Conservation (phyloP, 2,113 vertebrate species). For the Burhinus bistriatus region DNA sequence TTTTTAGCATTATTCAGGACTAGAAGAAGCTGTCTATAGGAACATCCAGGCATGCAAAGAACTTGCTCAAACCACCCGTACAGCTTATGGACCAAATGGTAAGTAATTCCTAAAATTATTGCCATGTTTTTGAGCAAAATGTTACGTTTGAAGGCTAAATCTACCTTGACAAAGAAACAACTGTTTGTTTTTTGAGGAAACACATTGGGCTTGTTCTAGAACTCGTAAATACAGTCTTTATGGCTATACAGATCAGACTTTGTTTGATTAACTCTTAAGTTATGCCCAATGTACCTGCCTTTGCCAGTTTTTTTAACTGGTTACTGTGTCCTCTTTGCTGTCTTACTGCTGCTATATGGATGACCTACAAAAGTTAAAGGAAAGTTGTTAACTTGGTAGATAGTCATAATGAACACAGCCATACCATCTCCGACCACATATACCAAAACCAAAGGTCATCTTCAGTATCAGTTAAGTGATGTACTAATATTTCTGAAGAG, state of each 20-base stretch:
- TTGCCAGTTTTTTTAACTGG: not conserved
- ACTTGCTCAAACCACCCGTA: slow-evolving; percentile 93
- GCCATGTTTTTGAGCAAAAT: not conserved
- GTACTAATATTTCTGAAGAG: not conserved
- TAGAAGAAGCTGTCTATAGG: slow-evolving; percentile 94
- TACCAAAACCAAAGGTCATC: not conserved
- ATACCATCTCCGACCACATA: not conserved
- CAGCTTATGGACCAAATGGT: slow-evolving; percentile 97
- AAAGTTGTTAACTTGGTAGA: not conserved
- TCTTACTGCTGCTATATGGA: not conserved
- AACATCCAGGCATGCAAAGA: slow-evolving; percentile 98
- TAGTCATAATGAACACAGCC: not conserved
- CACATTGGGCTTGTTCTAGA: not conserved
- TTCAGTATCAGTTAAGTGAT: not conserved
- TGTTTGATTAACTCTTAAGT: not conserved
- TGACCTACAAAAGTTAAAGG: not conserved
- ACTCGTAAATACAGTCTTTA: not conserved
- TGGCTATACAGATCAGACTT: not conserved
- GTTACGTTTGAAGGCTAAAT: not conserved
- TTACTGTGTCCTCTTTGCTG: not conserved
- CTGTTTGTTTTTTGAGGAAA: not conserved
- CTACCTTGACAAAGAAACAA: not conserved
- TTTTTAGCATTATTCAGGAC: slow-evolving; percentile 91
- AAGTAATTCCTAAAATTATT: not conserved
- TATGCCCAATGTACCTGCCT: not conserved